phyloP scores from a whole-genome alignment of 2,888 invertebrate genomes.

The Leuctra nigra region DNA sequence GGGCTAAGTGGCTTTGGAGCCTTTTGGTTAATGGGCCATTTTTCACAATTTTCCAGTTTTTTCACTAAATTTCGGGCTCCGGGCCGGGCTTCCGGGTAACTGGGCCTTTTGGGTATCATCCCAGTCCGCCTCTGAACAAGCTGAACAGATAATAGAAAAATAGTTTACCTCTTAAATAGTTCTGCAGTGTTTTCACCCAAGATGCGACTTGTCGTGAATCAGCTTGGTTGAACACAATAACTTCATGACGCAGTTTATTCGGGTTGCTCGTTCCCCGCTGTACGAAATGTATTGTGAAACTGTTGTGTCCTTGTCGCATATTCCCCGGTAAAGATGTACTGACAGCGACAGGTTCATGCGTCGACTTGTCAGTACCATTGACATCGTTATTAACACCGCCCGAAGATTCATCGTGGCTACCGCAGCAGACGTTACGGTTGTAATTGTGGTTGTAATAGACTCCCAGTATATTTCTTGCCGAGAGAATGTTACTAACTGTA shows the following conservation, averaged over 20 bases:
- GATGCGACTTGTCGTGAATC: conserved; percentile 54
- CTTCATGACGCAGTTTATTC: conserved; percentile 52
- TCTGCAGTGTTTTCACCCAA: conserved; percentile 54
- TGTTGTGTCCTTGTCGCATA: conserved; percentile 36
- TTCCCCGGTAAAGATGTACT: background rate
- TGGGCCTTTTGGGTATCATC: too few species aligned
- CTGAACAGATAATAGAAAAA: conserved; percentile 1
- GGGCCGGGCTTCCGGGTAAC: too few species aligned
- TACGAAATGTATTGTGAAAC: conserved; percentile 57
- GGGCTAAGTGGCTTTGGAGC: too few species aligned
- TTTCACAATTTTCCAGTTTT: too few species aligned
- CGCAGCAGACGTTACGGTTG: conserved; percentile 34
- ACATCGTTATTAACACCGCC: too few species aligned
- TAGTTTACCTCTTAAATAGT: conserved; percentile 44
- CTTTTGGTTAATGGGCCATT: too few species aligned
- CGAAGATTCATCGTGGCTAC: conserved; percentile 5
- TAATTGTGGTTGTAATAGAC: conserved; percentile 44
- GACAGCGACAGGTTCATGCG: too few species aligned
- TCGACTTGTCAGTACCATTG: too few species aligned
- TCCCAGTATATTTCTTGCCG: conserved; percentile 49
- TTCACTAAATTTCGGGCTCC: too few species aligned
- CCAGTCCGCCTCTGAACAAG: too few species aligned
- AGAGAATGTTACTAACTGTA: conserved; percentile 48
- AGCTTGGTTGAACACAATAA: conserved; percentile 50
- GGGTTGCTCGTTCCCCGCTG: conserved; percentile 47